phyloP scores from a whole-genome alignment of 2,113 vertebrate genomes.

The Hassar affinis region DNA sequence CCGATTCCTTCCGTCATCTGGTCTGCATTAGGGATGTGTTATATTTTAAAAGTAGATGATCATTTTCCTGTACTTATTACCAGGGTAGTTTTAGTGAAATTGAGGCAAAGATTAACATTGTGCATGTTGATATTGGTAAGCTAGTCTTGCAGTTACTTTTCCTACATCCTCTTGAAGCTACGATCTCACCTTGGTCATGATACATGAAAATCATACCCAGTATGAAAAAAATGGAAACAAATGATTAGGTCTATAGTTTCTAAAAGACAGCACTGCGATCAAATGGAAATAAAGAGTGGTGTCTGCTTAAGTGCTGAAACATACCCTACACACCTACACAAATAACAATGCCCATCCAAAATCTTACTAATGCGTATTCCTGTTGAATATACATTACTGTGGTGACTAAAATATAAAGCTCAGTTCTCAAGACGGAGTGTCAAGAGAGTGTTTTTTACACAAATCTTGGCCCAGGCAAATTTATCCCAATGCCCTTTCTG shows the following conservation, averaged over 20 bases:
- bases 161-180: slow-evolving; percentile 7
- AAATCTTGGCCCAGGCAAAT: background rate
- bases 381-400: background rate
- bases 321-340: background rate
- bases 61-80: slow-evolving; percentile 38
- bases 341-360: background rate
- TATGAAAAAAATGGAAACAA: too few relatives aligned
- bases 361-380: background rate
- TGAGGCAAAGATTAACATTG: slow-evolving; percentile 45
- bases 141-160: slow-evolving; percentile 11
- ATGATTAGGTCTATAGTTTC: background rate
- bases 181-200: background rate
- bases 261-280: background rate
- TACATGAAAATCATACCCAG: too few relatives aligned
- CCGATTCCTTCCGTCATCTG: slow-evolving; percentile 59
- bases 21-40: slow-evolving; percentile 41
- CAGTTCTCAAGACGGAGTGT: background rate
- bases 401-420: background rate
- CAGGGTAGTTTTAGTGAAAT: slow-evolving; percentile 32
- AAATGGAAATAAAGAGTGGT: background rate
- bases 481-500: background rate
- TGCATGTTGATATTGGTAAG: slow-evolving; percentile 48
- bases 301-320: background rate
- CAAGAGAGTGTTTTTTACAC: too few relatives aligned
- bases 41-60: slow-evolving; percentile 29